Evolutionary conservation across 2,888 invertebrate genomes (phyloP).

Genomic region (Dyspetes luteomarginatus): DNA sequence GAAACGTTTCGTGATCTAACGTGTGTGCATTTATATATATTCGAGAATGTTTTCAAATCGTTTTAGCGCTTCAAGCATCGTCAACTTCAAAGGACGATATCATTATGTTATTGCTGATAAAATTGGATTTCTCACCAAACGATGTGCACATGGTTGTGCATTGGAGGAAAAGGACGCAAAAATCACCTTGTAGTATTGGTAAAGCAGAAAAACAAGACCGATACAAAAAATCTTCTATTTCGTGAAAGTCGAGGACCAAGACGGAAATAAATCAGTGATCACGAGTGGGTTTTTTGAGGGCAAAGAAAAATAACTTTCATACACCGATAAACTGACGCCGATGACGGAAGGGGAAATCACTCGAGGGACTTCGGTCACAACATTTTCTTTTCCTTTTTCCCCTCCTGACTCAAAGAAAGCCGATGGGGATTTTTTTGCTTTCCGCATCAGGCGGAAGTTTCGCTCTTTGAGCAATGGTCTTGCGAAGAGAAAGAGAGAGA

Average conservation of each 20-base stretch:
- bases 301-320: conserved; percentile 21
- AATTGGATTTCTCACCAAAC: not conserved
- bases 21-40: too few relatives aligned
- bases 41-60: too few relatives aligned
- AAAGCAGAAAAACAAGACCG: not conserved
- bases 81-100: too few relatives aligned
- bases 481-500: conserved; percentile 18
- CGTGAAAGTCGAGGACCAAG: not conserved
- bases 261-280: not conserved
- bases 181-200: not conserved
- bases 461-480: conserved; percentile 4
- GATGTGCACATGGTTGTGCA: not conserved
- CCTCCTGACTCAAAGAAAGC: conserved; percentile 17
- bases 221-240: not conserved
- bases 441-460: not conserved
- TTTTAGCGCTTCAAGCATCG: too few relatives aligned
- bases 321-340: not conserved
- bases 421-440: conserved; percentile 6
- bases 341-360: not conserved
- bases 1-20: too few relatives aligned
- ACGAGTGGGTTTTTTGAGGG: not conserved
- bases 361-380: not conserved
- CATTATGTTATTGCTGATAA: not conserved
- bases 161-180: not conserved
- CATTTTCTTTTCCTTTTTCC: not conserved